Evolutionary conservation across 2,797 vertebrate species (phyloP), one percentile per base, ranked within the genome.

Genomic region (Emys orbicularis): DNA sequence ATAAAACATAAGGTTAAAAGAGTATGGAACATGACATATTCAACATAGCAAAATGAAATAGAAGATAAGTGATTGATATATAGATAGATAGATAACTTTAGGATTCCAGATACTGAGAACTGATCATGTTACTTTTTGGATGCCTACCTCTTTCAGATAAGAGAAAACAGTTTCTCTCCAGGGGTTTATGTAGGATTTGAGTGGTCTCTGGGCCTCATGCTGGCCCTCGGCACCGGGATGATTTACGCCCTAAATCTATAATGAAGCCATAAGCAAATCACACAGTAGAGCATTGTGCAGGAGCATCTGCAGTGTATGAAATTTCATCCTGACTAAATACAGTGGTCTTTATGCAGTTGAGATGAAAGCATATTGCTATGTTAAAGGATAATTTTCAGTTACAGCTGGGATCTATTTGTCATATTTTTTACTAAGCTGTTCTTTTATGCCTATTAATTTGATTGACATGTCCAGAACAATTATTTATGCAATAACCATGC

Each of bases 401-500:
- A 86, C 47, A 81, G 25, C 10, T 41, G 83, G 37, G 79, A 84
- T 31, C 29, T 77, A 49, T 44, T 89, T 91, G 54, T 72, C 5
- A 6, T 11, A 25, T 77, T 68, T 86, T 50, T 61, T 83, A 23
- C 37, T 83, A 31, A 56, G 12, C 74, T 29, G 25, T 53, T 88
- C 2, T 12, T 49, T 87, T 47, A 41, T 31, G 25, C 54, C 44
- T 34, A 50, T 68, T 89, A n/a, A 74, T 89, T 95, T 54, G 84
- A 79, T 74, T 79, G 68, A n/a, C 27, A 86, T 74, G 12, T 83
- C 10, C 27, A 54, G 5, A 19, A 16, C 13, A 74, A 19, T n/a
- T n/a, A 49, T 3, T 4, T 53, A 86, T 8, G 41, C 27, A 47
- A 27, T 49, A 16, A 81, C 80, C 0, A 1, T 65, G 44, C 12